Percentiles rank a stretch among this genome's conserved stretches.
phyloP scores from a whole-genome alignment of 2,888 invertebrate genomes.

The Pocota personata region DNA sequence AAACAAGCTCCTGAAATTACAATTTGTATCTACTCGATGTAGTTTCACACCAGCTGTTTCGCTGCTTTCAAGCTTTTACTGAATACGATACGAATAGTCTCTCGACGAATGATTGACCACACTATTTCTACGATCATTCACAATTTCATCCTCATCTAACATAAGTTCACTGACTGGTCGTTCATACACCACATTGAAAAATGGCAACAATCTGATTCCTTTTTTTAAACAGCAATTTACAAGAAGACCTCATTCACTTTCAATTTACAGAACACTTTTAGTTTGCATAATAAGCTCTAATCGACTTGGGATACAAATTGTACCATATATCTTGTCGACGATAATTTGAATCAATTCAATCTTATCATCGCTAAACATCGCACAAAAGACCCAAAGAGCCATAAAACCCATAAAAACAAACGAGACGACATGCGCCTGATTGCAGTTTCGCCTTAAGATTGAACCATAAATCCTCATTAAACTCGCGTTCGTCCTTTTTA shows the following conservation, averaged over 20 bases:
- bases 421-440: constrained; percentile 11
- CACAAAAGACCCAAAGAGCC: constrained; percentile 11
- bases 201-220: background rate
- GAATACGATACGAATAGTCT: no score
- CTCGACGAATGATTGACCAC: no score
- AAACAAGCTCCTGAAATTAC: no score
- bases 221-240: background rate
- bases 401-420: constrained; percentile 26
- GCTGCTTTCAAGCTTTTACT: no score
- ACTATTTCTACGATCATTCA: no score
- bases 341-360: constrained; percentile 47
- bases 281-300: constrained; percentile 6
- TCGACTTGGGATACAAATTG: background rate
- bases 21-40: no score
- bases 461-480: constrained; percentile 68
- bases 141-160: no score
- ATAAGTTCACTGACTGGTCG: no score
- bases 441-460: constrained; percentile 38
- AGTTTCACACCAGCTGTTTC: no score
- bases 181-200: background rate
- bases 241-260: background rate
- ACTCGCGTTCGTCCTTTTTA: constrained; percentile 40
- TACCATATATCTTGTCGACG: constrained; percentile 14
- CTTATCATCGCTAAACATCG: constrained; percentile 35
- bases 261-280: background rate